Evolutionary conservation across 2,888 invertebrate species (phyloP).

Genomic region (Cephonodes hylas): DNA sequence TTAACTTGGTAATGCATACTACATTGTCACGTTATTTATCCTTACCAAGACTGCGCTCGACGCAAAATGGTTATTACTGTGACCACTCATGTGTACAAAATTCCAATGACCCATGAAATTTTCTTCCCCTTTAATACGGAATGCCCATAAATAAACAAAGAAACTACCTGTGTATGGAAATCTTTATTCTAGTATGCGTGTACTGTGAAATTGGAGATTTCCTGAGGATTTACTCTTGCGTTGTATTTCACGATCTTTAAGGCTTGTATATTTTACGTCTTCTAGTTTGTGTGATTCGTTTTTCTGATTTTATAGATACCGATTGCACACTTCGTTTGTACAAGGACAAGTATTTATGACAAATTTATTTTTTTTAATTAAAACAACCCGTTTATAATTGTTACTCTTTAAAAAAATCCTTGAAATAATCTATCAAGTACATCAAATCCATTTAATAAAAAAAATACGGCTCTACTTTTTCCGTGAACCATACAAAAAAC

Average conservation of each 20-base stretch:
- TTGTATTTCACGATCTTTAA: not conserved
- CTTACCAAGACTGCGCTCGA: not conserved
- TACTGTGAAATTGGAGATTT: not conserved
- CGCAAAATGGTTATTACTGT: conserved; percentile 13
- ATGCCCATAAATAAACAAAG: conserved; percentile 12
- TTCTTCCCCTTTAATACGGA: conserved; percentile 17
- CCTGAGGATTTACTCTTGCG: not conserved
- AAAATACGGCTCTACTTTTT: too few species aligned
- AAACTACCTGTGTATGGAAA: conserved; percentile 9
- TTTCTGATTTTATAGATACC: not conserved
- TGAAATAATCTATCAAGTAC: too few species aligned
- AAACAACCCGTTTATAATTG: too few species aligned
- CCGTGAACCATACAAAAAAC: too few species aligned
- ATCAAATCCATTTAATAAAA: too few species aligned
- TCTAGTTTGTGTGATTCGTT: not conserved
- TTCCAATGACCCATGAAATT: conserved; percentile 27
- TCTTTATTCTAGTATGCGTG: not conserved
- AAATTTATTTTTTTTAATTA: too few species aligned
- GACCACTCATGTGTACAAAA: conserved; percentile 12
- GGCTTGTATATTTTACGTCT: not conserved
- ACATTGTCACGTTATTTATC: not conserved
- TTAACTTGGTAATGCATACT: not conserved
- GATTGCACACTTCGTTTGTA: not conserved
- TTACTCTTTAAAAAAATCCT: too few species aligned
- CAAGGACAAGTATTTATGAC: too few species aligned